Evolutionary conservation across 2,888 invertebrate species (phyloP).

Genomic region (Archips crataeganus): DNA sequence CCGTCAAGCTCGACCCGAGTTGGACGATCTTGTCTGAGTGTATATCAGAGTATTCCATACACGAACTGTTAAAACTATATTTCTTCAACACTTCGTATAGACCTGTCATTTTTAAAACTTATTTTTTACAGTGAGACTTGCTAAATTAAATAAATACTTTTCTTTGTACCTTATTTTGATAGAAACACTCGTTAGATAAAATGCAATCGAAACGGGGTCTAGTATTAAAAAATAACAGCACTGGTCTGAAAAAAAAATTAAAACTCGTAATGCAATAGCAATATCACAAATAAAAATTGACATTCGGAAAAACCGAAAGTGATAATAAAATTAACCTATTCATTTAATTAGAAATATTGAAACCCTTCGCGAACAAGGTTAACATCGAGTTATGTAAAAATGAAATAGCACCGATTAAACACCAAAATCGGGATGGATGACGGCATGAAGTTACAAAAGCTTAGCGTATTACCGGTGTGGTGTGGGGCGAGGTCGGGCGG

Average conservation of each 20-base stretch:
- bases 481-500: slow-evolving; percentile 12
- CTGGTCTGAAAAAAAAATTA: slow-evolving; percentile 39
- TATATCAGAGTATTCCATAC: not conserved
- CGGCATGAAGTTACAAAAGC: slow-evolving; percentile 52
- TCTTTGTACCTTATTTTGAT: slow-evolving; percentile 74
- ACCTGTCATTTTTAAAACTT: not conserved
- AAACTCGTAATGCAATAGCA: slow-evolving; percentile 55
- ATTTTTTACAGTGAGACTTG: slow-evolving; percentile 66
- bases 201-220: slow-evolving; percentile 36
- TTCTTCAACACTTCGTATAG: not conserved
- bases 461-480: slow-evolving; percentile 66
- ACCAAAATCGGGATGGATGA: slow-evolving; percentile 53
- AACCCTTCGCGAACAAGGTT: slow-evolving; percentile 29
- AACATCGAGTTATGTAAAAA: slow-evolving; percentile 53
- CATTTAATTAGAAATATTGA: slow-evolving; percentile 25
- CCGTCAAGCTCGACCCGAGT: not conserved
- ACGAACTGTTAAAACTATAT: not conserved
- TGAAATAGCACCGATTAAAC: slow-evolving; percentile 75
- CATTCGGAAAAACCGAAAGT: slow-evolving; percentile 42
- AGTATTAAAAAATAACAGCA: slow-evolving; percentile 21
- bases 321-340: slow-evolving; percentile 16
- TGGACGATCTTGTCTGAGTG: slow-evolving; percentile 1
- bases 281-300: slow-evolving; percentile 56
- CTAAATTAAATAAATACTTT: slow-evolving; percentile 74
- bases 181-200: slow-evolving; percentile 50